These are phyloP conservation scores for Sus scrofa DNA, from an alignment of 2,113 vertebrate species.

Conservation along the genomic window T2T-Sscrofa CM000812.6:6333001-6333500, in stretches of 20 bases:
- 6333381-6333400: background rate
- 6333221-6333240: background rate
- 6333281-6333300: background rate
- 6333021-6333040: background rate
- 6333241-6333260: background rate
- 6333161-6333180: conserved; percentile 96
- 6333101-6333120: conserved; percentile 95
- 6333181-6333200: conserved; percentile 87
- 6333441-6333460: background rate
- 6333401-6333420: background rate
- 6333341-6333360: background rate
- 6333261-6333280: background rate
- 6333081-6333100: conserved; percentile 95
- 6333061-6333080: conserved; percentile 92
- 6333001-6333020: fast-evolving
- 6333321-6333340: background rate
- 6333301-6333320: background rate
- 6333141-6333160: conserved; percentile 89
- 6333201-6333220: background rate
- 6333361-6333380: background rate
- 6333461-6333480: background rate
- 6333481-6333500: background rate
- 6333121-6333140: conserved; percentile 93
- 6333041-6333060: conserved; percentile 92
- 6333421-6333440: conserved; percentile 1